Conservation (phyloP, 2,113 vertebrate species). For the Pheucticus melanocephalus region DNA sequence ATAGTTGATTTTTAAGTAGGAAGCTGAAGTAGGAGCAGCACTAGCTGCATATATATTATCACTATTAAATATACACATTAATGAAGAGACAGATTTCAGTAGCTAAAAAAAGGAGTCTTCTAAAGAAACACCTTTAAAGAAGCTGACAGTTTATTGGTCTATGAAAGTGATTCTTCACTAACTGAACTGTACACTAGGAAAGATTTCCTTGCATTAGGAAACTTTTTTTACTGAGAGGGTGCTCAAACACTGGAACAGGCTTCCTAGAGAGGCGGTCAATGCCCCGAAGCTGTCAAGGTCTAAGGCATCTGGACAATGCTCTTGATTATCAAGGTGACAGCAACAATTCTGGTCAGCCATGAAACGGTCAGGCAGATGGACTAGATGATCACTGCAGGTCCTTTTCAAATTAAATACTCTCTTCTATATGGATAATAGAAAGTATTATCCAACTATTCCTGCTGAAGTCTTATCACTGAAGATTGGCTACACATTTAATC, state of each 20-base stretch:
- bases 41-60: not conserved
- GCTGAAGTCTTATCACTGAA: not conserved
- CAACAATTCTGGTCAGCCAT: not conserved
- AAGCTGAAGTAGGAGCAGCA: not conserved
- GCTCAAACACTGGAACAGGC: not conserved
- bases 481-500: not conserved
- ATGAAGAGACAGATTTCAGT: not conserved
- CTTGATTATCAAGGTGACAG: not conserved
- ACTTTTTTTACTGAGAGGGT: not conserved
- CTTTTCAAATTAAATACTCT: not conserved
- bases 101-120: not conserved
- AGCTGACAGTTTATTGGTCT: not conserved
- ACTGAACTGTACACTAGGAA: not conserved
- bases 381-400: fast-evolving
- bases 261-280: not conserved
- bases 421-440: not conserved
- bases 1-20: not conserved
- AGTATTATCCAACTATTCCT: not conserved
- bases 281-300: not conserved
- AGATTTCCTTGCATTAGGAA: not conserved
- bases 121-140: not conserved
- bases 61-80: not conserved
- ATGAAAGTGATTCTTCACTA: not conserved
- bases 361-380: not conserved
- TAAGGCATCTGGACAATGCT: not conserved